A percentile compares a stretch with the other conserved stretches of the same genome.
phyloP scores from a whole-genome alignment of 2,113 vertebrate genomes.

The Xyrauchen texanus region DNA sequence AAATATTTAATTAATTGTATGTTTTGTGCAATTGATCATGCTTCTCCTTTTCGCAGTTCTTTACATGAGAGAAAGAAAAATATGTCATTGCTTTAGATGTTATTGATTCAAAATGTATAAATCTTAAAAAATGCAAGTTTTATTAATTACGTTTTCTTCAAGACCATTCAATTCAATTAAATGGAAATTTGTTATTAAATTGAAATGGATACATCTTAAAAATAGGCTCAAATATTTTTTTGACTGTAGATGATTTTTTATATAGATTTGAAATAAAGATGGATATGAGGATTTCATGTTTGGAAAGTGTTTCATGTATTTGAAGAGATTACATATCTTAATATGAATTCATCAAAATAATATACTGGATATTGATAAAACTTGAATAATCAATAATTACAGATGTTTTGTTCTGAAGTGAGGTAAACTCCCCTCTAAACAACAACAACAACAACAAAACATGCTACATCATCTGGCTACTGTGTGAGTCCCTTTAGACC shows the following conservation, averaged over 20 bases:
- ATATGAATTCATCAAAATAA: background rate
- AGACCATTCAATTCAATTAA: too few species aligned
- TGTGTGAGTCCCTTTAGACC: constrained; percentile 23
- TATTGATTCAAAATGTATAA: too few species aligned
- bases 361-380: background rate
- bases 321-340: background rate
- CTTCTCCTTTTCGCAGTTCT: background rate
- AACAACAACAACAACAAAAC: constrained; percentile 11
- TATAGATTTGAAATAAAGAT: background rate
- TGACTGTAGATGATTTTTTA: constrained; percentile 1
- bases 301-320: background rate
- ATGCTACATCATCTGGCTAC: constrained; percentile 73
- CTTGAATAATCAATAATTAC: background rate
- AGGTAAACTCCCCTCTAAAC: too few species aligned
- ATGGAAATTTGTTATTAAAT: too few species aligned
- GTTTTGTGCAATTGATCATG: background rate
- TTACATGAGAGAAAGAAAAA: background rate
- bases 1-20: background rate
- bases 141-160: too few species aligned
- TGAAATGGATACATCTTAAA: too few species aligned
- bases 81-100: background rate
- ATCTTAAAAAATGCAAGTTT: too few species aligned
- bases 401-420: background rate
- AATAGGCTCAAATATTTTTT: too few species aligned
- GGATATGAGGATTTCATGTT: background rate